Evolutionary conservation across 2,888 invertebrate species (phyloP).

Genomic region (Hesperia comma): DNA sequence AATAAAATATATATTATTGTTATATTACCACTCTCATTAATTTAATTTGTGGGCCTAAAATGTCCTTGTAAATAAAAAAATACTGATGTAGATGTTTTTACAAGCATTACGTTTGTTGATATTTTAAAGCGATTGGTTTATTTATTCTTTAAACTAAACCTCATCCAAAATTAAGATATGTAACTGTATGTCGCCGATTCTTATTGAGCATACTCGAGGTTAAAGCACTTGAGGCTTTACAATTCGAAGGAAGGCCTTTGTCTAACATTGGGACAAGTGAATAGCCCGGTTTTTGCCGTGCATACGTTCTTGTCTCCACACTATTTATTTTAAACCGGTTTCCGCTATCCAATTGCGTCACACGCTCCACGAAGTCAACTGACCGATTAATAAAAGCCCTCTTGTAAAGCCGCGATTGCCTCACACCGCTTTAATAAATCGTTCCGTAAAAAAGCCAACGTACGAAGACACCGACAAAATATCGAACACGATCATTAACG

Average conservation of each 20-base stretch:
- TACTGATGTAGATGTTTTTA: too few relatives aligned
- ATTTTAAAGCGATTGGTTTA: not conserved
- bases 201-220: slow-evolving; percentile 19
- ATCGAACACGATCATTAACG: slow-evolving; percentile 54
- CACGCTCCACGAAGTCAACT: slow-evolving; percentile 16
- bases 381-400: slow-evolving; percentile 51
- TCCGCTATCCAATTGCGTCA: slow-evolving; percentile 25
- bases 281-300: slow-evolving; percentile 23
- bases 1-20: too few relatives aligned
- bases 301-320: slow-evolving; percentile 29
- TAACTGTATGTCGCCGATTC: slow-evolving; percentile 18
- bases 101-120: slow-evolving; percentile 4
- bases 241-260: slow-evolving; percentile 25
- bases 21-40: too few relatives aligned
- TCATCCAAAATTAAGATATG: slow-evolving; percentile 7
- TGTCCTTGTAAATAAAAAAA: too few relatives aligned
- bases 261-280: slow-evolving; percentile 18
- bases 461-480: slow-evolving; percentile 49
- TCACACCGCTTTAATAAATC: slow-evolving; percentile 51
- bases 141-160: not conserved
- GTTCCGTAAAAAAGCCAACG: slow-evolving; percentile 50
- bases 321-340: slow-evolving; percentile 32
- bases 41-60: too few relatives aligned
- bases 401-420: slow-evolving; percentile 50
- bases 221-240: slow-evolving; percentile 27